Evolutionary conservation across 2,888 invertebrate species (phyloP).

Genomic region (Amiota minor): DNA sequence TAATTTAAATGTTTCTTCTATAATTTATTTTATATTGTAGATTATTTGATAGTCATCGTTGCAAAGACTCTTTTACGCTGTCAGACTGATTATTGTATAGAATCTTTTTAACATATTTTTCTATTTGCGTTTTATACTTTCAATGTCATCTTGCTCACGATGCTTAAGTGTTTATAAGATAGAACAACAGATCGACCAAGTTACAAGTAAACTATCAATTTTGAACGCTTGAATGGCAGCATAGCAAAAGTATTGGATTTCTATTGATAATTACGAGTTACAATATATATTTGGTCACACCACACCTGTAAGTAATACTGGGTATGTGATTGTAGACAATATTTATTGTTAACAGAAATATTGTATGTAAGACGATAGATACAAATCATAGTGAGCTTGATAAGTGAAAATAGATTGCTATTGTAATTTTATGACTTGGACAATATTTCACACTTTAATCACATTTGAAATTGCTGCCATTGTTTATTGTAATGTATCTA

Average conservation of each 20-base stretch:
- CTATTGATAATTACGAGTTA: background rate
- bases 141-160: background rate
- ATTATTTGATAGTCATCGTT: background rate
- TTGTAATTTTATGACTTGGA: too few relatives aligned
- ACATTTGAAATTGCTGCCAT: too few relatives aligned
- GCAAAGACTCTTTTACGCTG: background rate
- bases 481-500: too few relatives aligned
- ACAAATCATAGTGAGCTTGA: background rate
- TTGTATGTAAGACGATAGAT: too few relatives aligned
- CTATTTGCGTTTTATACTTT: background rate
- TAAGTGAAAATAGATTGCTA: background rate
- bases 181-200: background rate
- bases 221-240: background rate
- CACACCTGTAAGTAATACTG: background rate
- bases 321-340: background rate
- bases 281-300: background rate
- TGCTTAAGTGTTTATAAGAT: background rate
- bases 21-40: background rate
- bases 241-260: background rate
- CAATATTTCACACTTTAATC: too few relatives aligned
- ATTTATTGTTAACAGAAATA: slow-evolving; percentile 2
- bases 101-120: too few relatives aligned
- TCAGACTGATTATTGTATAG: slow-evolving; percentile 5
- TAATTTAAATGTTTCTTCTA: slow-evolving; percentile 53
- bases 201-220: background rate